Evolutionary conservation across 1,140 invertebrate species (phyloP), one percentile per base, ranked within the genome.

Genomic region (Battus philenor): DNA sequence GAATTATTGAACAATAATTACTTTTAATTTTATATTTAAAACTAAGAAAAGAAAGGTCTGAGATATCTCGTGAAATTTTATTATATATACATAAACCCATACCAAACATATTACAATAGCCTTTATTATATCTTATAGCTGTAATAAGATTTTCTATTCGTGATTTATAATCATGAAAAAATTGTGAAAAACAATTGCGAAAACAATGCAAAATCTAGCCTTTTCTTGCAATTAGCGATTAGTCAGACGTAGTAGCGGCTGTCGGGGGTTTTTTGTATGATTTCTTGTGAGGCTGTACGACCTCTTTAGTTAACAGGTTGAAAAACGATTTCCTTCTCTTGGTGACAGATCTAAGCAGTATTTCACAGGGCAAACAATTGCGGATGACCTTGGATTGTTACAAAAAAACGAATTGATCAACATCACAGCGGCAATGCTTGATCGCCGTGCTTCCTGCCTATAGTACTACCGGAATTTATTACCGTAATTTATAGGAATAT

Each of bases 301-400:
- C 74, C 68, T 79, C 59, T 66, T 70, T 68, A 67, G 45, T 48
- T 62, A 66, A 55, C 47, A 59, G 50, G 51, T 65, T 57, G 59
- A 64, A 75, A 68, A 63, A 44, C 46, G 47, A 65, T 74, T 78
- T 78, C 72, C 67, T 71, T 67, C 47, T 52, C 50, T 68, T 46
- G 43, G 44, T 48, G 47, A 24, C 45, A 45, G 56, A 50, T 44
- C 47, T 45, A 44, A 31, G 43, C 48, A n/a, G 17, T 20, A 16
- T 20, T 36, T 3, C 36, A 36, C 33, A 50, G 33, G 52, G 62
- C 58, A 38, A 62, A 67, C 51, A 66, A 60, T 61, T 68, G 50
- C 54, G 18, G 34, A 50, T 50, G 64, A 73, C 78, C 75, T 82
- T 79, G 69, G 70, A 54, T 58, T 54, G 61, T 70, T 65, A 48